Base-by-base conservation (phyloP, 2,888 invertebrate genomes). In the Onchidella celtica region DNA sequence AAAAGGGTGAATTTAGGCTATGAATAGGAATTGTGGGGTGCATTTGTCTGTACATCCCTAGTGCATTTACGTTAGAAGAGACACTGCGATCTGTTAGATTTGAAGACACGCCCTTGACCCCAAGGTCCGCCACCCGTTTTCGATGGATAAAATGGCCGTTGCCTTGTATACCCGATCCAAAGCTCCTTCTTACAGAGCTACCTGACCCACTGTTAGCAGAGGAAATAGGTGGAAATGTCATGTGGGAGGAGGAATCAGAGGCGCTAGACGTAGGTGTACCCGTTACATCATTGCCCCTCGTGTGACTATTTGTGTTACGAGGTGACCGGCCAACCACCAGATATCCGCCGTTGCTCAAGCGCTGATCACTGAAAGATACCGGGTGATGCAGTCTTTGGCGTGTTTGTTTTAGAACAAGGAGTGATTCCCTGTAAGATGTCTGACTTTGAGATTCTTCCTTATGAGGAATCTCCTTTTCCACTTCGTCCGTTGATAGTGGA, bases 41-140 rank as follows among this genome's bases (percentile, higher is more conserved):
- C 24, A 29, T 3, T 17, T 6, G 65, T 65, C 65, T 9, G 17
- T 9, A 32, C 2, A 17, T 2, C n/a, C 17, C 6, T 6, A 17
- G 17, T 11, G 27, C 40, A 3, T 24, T 21, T 6, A 17, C 29
- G 47, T 47, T 4, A 24, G 40, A 2, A 3, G 36, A 17, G 29
- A 27, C 17, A 29, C 24, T 47, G 36, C 47, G n/a, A 17, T 72
- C 27, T 24, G 17, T n/a, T 21, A 14, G 32, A 21, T 21, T 11
- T 66, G 66, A 32, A 3, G 66, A 11, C 11, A 66, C 66, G 66
- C 66, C 66, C 21, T 66, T 66, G 9, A 66, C 66, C 11, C 32
- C 66, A 27, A 66, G 32, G 29, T 66, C 24, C 24, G 21, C 21
- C 17, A 29, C 66, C 3, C 21, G 24, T 9, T 24, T 21, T 3